phyloP scores from a whole-genome alignment of 2,113 vertebrate species.

The Grammomys surdaster region DNA sequence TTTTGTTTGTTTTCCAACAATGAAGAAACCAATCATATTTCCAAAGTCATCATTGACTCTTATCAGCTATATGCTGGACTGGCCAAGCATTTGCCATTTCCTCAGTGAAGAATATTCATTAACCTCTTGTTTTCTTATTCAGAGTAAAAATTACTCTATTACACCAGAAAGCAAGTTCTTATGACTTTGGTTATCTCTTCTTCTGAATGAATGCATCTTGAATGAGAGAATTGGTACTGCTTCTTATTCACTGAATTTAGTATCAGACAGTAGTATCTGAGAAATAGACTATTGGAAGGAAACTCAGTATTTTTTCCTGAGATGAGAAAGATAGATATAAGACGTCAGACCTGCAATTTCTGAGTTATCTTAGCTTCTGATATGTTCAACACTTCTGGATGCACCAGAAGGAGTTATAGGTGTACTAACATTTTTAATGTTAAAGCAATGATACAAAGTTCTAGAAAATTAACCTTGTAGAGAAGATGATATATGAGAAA shows the following conservation, averaged over 20 bases:
- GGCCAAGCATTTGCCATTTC: too few species aligned
- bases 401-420: background rate
- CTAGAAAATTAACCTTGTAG: background rate
- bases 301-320: background rate
- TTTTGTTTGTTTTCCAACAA: slow-evolving; percentile 64
- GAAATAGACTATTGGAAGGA: background rate
- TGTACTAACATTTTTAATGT: background rate
- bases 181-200: background rate
- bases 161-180: slow-evolving; percentile 40
- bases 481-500: background rate
- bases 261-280: background rate
- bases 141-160: background rate
- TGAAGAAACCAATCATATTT: slow-evolving; percentile 59
- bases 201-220: background rate
- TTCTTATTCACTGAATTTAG: background rate
- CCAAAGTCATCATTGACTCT: slow-evolving; percentile 43
- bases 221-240: background rate
- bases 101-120: slow-evolving; percentile 4
- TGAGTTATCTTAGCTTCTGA: background rate
- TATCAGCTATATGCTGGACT: background rate
- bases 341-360: background rate
- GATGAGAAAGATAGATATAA: background rate
- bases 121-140: background rate
- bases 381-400: background rate
- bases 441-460: background rate